These are phyloP conservation scores for Alauda arvensis DNA, from an alignment of 2,797 vertebrate genomes.

Conservation along the genomic window DNA sequence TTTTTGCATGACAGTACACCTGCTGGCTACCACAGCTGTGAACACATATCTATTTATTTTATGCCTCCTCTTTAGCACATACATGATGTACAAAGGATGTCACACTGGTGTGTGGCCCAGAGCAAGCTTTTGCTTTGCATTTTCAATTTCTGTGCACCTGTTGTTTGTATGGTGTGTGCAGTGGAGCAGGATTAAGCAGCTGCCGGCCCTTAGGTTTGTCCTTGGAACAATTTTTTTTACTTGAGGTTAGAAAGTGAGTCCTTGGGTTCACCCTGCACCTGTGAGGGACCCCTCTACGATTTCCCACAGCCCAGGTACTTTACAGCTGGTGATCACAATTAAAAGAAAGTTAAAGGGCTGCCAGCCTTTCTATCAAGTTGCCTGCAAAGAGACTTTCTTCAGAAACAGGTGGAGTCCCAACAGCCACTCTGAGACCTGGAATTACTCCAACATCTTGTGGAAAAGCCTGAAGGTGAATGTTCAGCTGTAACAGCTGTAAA, in stretches of 20 bases:
- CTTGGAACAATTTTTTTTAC: background rate
- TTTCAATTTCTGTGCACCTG: background rate
- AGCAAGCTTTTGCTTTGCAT: background rate
- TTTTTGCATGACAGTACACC: background rate
- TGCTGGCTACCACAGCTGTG: background rate
- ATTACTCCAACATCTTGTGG: background rate
- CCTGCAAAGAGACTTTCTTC: background rate
- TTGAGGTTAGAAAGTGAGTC: background rate
- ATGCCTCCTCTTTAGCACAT: background rate
- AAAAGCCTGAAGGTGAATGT: slow-evolving; percentile 1
- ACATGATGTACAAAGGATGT: background rate
- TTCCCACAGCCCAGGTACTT: background rate
- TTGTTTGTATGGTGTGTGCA: background rate
- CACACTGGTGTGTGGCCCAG: background rate
- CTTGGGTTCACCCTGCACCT: background rate
- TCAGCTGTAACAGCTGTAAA: slow-evolving; percentile 1
- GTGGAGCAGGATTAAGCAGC: background rate
- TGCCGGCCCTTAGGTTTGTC: background rate
- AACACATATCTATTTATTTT: background rate
- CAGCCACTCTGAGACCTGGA: background rate
- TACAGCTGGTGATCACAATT: background rate
- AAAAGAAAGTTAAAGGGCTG: background rate
- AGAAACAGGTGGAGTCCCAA: background rate
- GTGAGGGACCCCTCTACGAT: background rate
- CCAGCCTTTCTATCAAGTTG: background rate